Base-by-base conservation (phyloP, 1,140 invertebrate genomes). In the Caenorhabditis inopinata region DNA sequence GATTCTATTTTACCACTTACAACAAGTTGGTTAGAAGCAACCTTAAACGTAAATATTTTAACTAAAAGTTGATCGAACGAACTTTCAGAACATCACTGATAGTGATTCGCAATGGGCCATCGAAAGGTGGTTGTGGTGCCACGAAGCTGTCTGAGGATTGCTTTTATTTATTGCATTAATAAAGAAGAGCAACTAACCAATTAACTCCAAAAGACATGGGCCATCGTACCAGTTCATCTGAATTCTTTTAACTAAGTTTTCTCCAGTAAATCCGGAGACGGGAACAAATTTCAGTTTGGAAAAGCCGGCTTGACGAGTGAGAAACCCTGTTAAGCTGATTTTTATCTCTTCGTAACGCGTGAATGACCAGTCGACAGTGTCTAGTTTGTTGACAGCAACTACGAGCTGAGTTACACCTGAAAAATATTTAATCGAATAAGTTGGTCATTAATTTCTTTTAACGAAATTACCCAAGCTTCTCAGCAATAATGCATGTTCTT, bases 401-500 rank as follows among this genome's bases (percentile, higher is more conserved):
- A 82, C 93, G 11, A 97, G 85, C 89, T 96, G 94, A 82, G 92
- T 92, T 0, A 97, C 94, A 47, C 93, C 91, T 93, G 48, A 83
- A 42, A 53, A 48, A 5, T 18, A n/a, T 25, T 42, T 81, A 12
- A 47, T 35, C 62, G 76, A 82, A 82, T 2, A 49, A 46, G n/a
- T n/a, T n/a, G n/a, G n/a, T 29, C 27, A 73, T 74, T 25, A 49
- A 51, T 27, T 27, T n/a, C 27, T 51, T 32, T 5, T 73, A 18
- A 32, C 1, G 2, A 46, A 23, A 29, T 80, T 85, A 91, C 96
- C 96, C 79, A 98, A 90, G 29, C 96, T 97, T 85, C 94, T 91
- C 1, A 97, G 93, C 5, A 99, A 90, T 14, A 99, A 89, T 18
- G 96, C 95, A 91, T 99, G 97, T 90, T 99, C 97, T 74, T 96